Percentiles rank a stretch among this genome's conserved stretches.
Conservation (phyloP, 2,888 invertebrate species). For the Seira musarum region DNA sequence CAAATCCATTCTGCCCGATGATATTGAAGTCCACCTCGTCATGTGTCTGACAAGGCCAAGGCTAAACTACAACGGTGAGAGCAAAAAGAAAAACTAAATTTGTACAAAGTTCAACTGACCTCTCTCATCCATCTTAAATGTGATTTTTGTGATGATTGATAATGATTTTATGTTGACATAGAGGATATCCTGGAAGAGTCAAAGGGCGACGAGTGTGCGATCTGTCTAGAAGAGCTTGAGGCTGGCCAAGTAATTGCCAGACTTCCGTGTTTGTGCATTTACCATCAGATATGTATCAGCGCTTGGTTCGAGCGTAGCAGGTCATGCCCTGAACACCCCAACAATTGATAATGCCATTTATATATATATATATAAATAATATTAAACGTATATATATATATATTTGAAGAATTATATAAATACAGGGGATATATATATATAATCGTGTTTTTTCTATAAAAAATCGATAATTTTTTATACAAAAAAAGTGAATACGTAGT, state of each 20-base stretch:
- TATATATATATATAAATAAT: conserved; percentile 9
- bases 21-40: conserved; percentile 98
- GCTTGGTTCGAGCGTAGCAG: conserved; percentile 99
- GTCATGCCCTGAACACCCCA: conserved; percentile 98
- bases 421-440: too few relatives aligned
- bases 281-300: conserved; percentile 99
- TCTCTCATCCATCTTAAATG: background rate
- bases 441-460: too few relatives aligned
- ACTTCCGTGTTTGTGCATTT: conserved; percentile 99
- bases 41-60: conserved; percentile 99
- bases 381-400: background rate
- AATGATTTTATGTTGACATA: conserved; percentile 75
- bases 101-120: too few relatives aligned
- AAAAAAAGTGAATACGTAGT: too few relatives aligned
- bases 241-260: conserved; percentile 98
- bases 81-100: background rate
- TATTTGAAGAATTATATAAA: too few relatives aligned
- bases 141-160: background rate
- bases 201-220: conserved; percentile 88
- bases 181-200: conserved; percentile 97
- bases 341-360: conserved; percentile 79
- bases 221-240: conserved; percentile 97
- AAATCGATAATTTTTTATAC: too few relatives aligned
- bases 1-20: conserved; percentile 97
- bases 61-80: conserved; percentile 96